phyloP scores from a whole-genome alignment of 1,140 invertebrate species.

The Drosophila pseudoobscura region DNA sequence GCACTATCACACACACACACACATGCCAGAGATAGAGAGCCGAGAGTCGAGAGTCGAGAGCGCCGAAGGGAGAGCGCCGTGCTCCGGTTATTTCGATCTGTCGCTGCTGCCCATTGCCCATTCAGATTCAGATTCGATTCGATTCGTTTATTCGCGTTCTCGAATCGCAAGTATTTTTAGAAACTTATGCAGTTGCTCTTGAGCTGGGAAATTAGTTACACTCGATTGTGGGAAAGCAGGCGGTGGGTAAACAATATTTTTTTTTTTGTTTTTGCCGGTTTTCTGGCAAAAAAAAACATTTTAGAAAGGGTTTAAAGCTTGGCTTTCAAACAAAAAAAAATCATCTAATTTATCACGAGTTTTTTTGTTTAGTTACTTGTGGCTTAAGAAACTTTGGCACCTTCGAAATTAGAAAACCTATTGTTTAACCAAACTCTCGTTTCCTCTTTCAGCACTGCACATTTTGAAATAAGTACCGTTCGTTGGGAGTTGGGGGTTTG shows the following conservation, averaged over 20 bases:
- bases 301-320: too few species aligned
- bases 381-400: too few species aligned
- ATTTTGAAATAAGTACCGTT: too few species aligned
- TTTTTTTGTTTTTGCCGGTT: slow-evolving; percentile 35
- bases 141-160: slow-evolving; percentile 31
- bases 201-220: slow-evolving; percentile 72
- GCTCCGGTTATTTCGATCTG: slow-evolving; percentile 26
- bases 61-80: slow-evolving; percentile 15
- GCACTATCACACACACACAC: slow-evolving; percentile 36
- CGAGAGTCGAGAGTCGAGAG: background rate
- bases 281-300: background rate
- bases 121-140: slow-evolving; percentile 24
- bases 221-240: slow-evolving; percentile 49
- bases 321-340: too few species aligned
- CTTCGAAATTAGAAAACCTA: too few species aligned
- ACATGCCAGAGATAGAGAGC: background rate
- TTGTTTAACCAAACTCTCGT: too few species aligned
- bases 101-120: slow-evolving; percentile 13
- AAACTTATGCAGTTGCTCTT: slow-evolving; percentile 54
- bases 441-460: too few species aligned
- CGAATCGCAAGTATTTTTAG: slow-evolving; percentile 14
- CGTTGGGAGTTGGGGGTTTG: too few species aligned
- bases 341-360: too few species aligned
- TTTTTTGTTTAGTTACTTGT: too few species aligned
- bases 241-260: slow-evolving; percentile 29